Conservation (phyloP, 2,888 invertebrate genomes). For the Hydriomena furcata region DNA sequence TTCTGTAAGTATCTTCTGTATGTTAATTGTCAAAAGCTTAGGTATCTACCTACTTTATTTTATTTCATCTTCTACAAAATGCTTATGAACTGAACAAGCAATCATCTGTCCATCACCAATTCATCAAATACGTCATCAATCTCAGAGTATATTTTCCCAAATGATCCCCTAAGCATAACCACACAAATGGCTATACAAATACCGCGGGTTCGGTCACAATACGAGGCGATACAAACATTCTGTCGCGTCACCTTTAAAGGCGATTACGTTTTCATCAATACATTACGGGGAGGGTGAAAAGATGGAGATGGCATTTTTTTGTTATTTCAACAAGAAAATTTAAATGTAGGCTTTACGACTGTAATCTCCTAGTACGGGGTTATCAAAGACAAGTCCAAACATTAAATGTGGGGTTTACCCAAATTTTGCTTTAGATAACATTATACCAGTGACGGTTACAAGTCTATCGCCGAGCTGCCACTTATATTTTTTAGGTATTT, state of each 20-base stretch:
- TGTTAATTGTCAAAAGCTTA: too few relatives aligned
- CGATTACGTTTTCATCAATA: constrained; percentile 81
- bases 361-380: too few relatives aligned
- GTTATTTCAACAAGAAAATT: too few relatives aligned
- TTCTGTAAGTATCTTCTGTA: too few relatives aligned
- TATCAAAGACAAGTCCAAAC: too few relatives aligned
- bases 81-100: constrained; percentile 1
- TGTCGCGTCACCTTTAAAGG: constrained; percentile 75
- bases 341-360: too few relatives aligned
- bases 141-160: constrained; percentile 22
- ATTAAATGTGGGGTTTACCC: too few relatives aligned
- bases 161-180: constrained; percentile 23
- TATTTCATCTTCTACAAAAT: not conserved
- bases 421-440: too few relatives aligned
- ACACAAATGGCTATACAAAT: constrained; percentile 30
- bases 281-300: constrained; percentile 41
- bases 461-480: too few relatives aligned
- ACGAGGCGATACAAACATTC: constrained; percentile 54
- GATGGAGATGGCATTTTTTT: constrained; percentile 37
- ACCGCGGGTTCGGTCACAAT: constrained; percentile 50
- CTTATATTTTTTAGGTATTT: too few relatives aligned
- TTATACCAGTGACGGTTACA: too few relatives aligned
- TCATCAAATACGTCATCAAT: constrained; percentile 25
- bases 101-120: constrained; percentile 13
- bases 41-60: too few relatives aligned